Percentiles rank a stretch among this genome's conserved stretches.
These are phyloP conservation scores for Parnassius apollo DNA, from an alignment of 2,888 invertebrate genomes.

Conservation along the genomic window DNA sequence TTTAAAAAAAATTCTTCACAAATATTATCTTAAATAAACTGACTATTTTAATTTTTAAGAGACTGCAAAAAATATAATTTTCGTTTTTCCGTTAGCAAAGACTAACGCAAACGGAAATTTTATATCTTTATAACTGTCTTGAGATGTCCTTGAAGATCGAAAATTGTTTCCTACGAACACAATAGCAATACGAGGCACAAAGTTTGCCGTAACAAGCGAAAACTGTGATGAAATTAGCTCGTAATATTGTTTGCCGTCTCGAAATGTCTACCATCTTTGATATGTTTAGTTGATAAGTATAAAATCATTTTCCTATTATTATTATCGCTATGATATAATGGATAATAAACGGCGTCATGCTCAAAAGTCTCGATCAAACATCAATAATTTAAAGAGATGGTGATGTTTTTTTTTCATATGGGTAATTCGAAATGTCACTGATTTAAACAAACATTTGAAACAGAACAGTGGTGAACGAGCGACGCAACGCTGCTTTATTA, in stretches of 20 bases:
- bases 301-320: conserved; percentile 4
- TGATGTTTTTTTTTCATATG: background rate
- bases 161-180: conserved; percentile 18
- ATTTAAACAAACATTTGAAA: conserved; percentile 4
- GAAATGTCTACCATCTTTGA: conserved; percentile 15
- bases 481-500: background rate
- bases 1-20: no score
- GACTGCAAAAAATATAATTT: background rate
- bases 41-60: no score
- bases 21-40: no score
- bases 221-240: conserved; percentile 21
- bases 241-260: conserved; percentile 17
- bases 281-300: conserved; percentile 11
- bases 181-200: conserved; percentile 11
- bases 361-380: conserved; percentile 17
- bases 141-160: conserved; percentile 6
- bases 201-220: conserved; percentile 12
- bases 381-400: conserved; percentile 12
- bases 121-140: conserved; percentile 13
- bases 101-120: conserved; percentile 1
- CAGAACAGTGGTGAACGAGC: conserved; percentile 7
- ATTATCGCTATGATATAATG: background rate
- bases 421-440: background rate
- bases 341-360: background rate
- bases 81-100: background rate